These are phyloP conservation scores for Scomber scombrus DNA, from an alignment of 2,113 vertebrate genomes.

Conservation along the genomic window DNA sequence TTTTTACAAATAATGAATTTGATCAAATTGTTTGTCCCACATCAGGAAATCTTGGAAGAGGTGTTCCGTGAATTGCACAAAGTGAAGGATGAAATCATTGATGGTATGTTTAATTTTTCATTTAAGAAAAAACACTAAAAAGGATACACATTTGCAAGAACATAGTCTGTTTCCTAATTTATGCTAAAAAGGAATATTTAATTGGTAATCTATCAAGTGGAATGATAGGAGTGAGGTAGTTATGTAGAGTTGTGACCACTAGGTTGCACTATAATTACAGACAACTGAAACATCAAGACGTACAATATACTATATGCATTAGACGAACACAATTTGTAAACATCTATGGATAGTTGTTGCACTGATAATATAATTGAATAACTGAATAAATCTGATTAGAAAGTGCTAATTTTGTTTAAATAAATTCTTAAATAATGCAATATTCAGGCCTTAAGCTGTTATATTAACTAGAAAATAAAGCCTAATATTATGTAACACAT, in stretches of 20 bases:
- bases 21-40: constrained; percentile 10
- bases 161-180: background rate
- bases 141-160: background rate
- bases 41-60: constrained; percentile 98
- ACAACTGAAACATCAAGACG: background rate
- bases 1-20: background rate
- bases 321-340: no score
- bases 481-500: background rate
- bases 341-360: no score
- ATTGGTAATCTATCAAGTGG: background rate
- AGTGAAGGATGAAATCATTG: constrained; percentile 99
- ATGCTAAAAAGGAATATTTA: constrained; percentile 23
- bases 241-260: constrained; percentile 53
- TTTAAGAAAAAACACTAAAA: background rate
- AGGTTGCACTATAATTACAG: constrained; percentile 54
- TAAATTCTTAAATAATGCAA: background rate
- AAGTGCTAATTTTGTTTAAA: no score
- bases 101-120: constrained; percentile 86
- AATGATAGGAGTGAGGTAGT: background rate
- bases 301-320: background rate
- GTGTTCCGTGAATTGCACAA: constrained; percentile 98
- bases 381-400: no score
- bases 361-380: no score
- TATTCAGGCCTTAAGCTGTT: background rate
- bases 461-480: background rate